Conservation (phyloP, 2,888 invertebrate species). For the Polietes domitor region DNA sequence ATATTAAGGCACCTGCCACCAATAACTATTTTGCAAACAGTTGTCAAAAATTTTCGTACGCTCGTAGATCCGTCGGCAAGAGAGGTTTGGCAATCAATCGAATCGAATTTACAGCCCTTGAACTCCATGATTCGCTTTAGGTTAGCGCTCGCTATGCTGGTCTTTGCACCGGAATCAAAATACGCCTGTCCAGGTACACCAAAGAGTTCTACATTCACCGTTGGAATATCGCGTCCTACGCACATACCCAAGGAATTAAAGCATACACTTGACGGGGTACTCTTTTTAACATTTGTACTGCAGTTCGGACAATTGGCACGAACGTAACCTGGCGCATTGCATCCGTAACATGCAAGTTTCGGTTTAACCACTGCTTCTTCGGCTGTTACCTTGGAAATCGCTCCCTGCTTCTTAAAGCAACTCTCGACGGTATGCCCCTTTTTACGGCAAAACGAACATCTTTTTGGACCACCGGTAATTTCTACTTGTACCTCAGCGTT, state of each 20-base stretch:
- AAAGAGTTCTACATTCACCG: slow-evolving; percentile 37
- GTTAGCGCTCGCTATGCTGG: slow-evolving; percentile 12
- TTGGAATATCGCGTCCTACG: slow-evolving; percentile 33
- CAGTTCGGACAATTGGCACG: slow-evolving; percentile 47
- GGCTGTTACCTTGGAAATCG: not conserved
- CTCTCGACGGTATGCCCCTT: slow-evolving; percentile 21
- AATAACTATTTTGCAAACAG: slow-evolving; percentile 47
- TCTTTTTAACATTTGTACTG: not conserved
- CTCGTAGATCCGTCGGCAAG: slow-evolving; percentile 38
- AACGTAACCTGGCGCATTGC: slow-evolving; percentile 47
- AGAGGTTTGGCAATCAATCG: not conserved
- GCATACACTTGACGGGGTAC: not conserved
- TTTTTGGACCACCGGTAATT: slow-evolving; percentile 33
- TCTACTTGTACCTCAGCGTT: slow-evolving; percentile 33
- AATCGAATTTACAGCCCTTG: slow-evolving; percentile 35
- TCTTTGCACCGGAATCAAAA: slow-evolving; percentile 62
- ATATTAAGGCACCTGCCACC: slow-evolving; percentile 53
- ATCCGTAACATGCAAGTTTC: slow-evolving; percentile 51
- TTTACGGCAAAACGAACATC: slow-evolving; percentile 44
- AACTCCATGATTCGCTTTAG: slow-evolving; percentile 44
- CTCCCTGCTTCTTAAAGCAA: slow-evolving; percentile 34
- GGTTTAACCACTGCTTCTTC: slow-evolving; percentile 38
- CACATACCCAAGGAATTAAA: slow-evolving; percentile 28
- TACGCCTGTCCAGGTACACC: slow-evolving; percentile 58
- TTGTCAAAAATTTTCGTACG: slow-evolving; percentile 29